Evolutionary conservation across 35 echinoderm and acorn worm species (phyloP), one percentile per base, ranked within the genome.

Genomic region (Eucidaris tribuloides): DNA sequence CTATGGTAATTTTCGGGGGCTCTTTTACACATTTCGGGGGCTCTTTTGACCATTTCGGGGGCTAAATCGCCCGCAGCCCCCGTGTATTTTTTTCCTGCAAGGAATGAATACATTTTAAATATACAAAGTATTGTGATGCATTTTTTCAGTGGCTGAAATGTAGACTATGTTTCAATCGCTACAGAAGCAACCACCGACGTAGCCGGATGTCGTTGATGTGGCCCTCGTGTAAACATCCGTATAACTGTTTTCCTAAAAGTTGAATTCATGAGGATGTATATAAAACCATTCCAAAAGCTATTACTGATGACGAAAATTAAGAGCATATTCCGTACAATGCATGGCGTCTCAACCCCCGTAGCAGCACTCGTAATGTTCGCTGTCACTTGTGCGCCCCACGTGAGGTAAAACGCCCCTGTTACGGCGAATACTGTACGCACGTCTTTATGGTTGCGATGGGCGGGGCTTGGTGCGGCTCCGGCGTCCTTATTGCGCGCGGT

Each of bases 241-340:
- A 33, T 31, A 63, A 63, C 60, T 13, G 60, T 63, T 13, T 15
- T 27, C 0, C 60, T n/a, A 38, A 71, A 71, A 24, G 36, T 40
- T 9, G 35, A 39, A 2, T 72, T 72, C 13, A 72, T 42, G 4
- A 72, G 66, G 4, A 84, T 24, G 61, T 84, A 71, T 11, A 84
- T 70, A 23, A 83, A 41, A 24, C 65, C 61, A 28, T 84, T 84
- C 82, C 59, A 84, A 42, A 62, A 84, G 42, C 82, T 71, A 43
- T 84, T 84, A 20, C 59, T 68, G n/a, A 84, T 62, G 7, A 35
- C 23, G 2, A 84, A 62, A 24, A 62, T 44, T 27, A 84, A 38
- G 19, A 62, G 41, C 1, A 46, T 27, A 25, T 68, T 48, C 27
- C 44, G 29, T 22, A 65, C 60, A 13, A 49, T 49, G 42, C 45